Evolutionary conservation across 2,888 invertebrate genomes (phyloP), one percentile per base, ranked within the genome.

Genomic region (Trissolcus brochymenae): DNA sequence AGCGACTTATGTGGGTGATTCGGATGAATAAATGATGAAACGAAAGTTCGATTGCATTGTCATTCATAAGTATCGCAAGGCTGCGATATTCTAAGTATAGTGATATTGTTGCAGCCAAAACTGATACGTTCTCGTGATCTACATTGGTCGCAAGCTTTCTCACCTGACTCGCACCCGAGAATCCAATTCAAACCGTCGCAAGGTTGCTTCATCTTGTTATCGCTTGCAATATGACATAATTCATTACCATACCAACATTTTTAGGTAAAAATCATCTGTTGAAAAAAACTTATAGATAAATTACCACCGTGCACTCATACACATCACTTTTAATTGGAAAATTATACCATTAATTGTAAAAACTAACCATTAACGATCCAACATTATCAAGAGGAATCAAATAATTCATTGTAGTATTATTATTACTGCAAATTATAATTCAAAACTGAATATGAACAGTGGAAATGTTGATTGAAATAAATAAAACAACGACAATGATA

Each of bases 111-210:
- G 83, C 84, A 85, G 84, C 83, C 82, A 82, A 84, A 84, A 84
- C 85, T 83, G 81, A 81, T 67, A 76, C 60, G 70, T 65, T 78
- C 82, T 80, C 82, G 57, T 84, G 82, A 83, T 84, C 84, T 75
- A 84, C 81, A 84, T 85, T 78, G 82, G 84, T 83, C 79, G 82
- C 56, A 66, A 78, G 67, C 68, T 62, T 59, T 61, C 60, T 75
- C 68, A 72, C 71, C 76, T 72, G 79, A 71, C 65, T 76, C 68
- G 51, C 59, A 64, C 53, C 49, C 54, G 65, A 53, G 72, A 78
- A 77, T 79, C 74, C 72, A 79, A 76, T 76, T 76, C 64, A 25
- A 76, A 76, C 43, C 40, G n/a, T 51, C 21, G 59, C 79, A 76
- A 65, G 76, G 76, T 79, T 73, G 60, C 76, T 16, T 76, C 68